Evolutionary conservation across 2,113 vertebrate species (phyloP).

Genomic region (Salvelinus alpinus): DNA sequence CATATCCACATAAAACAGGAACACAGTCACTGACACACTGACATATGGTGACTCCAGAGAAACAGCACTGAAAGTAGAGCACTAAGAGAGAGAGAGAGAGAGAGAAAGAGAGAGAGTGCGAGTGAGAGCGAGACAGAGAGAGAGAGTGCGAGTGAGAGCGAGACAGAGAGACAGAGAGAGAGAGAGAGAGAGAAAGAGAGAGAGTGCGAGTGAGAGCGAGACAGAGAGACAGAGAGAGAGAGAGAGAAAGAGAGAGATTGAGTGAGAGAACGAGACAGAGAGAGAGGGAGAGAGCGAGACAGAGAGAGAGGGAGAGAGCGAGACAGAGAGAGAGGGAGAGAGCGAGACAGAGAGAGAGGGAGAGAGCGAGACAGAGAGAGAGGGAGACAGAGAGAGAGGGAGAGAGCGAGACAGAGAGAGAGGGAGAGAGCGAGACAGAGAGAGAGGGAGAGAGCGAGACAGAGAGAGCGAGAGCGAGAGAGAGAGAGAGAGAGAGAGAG

Average conservation of each 20-base stretch:
- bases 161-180: neutral
- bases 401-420: too few species aligned
- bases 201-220: neutral
- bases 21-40: conserved; percentile 52
- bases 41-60: conserved; percentile 69
- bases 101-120: too few species aligned
- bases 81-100: conserved; percentile 22
- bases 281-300: neutral
- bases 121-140: neutral
- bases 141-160: neutral
- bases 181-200: neutral
- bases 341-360: too few species aligned
- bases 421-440: too few species aligned
- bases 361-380: too few species aligned
- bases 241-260: too few species aligned
- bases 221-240: neutral
- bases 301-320: too few species aligned
- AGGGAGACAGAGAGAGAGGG: too few species aligned
- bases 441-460: too few species aligned
- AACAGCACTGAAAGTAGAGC: conserved; percentile 65
- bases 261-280: neutral
- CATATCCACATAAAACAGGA: conserved; percentile 5
- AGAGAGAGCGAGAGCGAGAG: too few species aligned
- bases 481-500: too few species aligned
- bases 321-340: too few species aligned